Evolutionary conservation across 2,888 invertebrate genomes (phyloP).

Genomic region (Lapara coniferarum): DNA sequence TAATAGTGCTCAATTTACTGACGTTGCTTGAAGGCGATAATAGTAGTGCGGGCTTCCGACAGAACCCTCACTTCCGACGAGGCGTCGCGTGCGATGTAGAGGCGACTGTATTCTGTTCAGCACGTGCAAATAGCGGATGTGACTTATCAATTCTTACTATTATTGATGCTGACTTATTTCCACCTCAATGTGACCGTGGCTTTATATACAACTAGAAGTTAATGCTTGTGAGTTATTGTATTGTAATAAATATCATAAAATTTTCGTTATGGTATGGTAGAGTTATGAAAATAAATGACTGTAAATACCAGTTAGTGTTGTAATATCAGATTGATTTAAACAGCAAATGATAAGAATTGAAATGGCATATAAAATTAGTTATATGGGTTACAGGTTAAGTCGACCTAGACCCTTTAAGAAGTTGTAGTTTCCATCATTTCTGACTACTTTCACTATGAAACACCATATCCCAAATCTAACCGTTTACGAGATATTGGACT

Average conservation of each 20-base stretch:
- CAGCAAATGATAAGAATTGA: too few species aligned
- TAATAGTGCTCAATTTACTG: constrained; percentile 29
- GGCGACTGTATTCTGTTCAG: constrained; percentile 42
- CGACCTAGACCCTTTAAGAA: too few species aligned
- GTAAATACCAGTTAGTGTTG: too few species aligned
- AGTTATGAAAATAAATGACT: too few species aligned
- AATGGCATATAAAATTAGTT: too few species aligned
- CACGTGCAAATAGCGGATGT: constrained; percentile 63
- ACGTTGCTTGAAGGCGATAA: constrained; percentile 39
- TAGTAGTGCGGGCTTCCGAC: constrained; percentile 65
- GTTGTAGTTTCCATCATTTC: too few species aligned
- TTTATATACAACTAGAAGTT: neutral
- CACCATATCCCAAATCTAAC: too few species aligned
- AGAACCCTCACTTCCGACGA: constrained; percentile 63
- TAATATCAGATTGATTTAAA: too few species aligned
- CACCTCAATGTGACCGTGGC: constrained; percentile 5
- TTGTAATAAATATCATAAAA: neutral
- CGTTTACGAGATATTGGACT: too few species aligned
- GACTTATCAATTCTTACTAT: constrained; percentile 46
- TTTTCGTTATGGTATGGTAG: too few species aligned
- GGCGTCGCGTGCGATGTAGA: constrained; percentile 57
- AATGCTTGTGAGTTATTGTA: neutral
- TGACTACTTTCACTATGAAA: too few species aligned
- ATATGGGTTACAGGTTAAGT: too few species aligned
- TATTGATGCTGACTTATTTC: neutral